A percentile compares a stretch with the other conserved stretches of the same genome.
Conservation (phyloP, 1,140 invertebrate genomes). For the Gyrodactylus salaris region DNA sequence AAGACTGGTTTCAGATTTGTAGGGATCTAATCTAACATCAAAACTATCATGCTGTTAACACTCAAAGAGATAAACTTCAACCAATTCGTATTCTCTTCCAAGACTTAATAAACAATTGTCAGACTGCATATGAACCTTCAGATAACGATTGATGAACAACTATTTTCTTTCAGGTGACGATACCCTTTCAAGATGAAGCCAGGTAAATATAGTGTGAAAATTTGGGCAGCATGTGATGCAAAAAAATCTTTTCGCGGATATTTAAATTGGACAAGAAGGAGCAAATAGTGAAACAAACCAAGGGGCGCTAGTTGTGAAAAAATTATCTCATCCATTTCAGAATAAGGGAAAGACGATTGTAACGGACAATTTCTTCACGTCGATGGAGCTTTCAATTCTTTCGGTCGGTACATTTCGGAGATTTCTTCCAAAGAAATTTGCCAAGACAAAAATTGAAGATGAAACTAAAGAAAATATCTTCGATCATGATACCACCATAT, state of each 20-base stretch:
- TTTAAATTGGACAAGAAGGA: neutral
- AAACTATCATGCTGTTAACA: neutral
- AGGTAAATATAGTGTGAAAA: slow-evolving; percentile 13
- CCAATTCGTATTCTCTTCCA: neutral
- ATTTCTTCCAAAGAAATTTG: neutral
- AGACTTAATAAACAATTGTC: neutral
- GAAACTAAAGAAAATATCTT: neutral
- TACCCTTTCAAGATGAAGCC: slow-evolving; percentile 18
- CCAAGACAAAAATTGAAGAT: neutral
- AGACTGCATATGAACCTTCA: slow-evolving; percentile 9
- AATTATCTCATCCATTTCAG: neutral
- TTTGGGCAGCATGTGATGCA: neutral
- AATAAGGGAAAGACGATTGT: neutral
- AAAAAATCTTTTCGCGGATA: slow-evolving; percentile 8
- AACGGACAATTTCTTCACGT: neutral
- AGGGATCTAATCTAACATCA: too few species aligned
- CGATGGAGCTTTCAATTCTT: neutral
- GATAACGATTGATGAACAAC: slow-evolving; percentile 14
- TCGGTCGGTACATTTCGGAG: neutral
- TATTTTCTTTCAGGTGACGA: slow-evolving; percentile 12
- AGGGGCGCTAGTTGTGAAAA: neutral
- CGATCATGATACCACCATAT: neutral
- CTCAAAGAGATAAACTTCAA: neutral
- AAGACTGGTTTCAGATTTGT: too few species aligned
- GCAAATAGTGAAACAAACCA: slow-evolving; percentile 12